Evolutionary conservation across 1,140 invertebrate species (phyloP).

Genomic region (Temnothorax nylanderi): DNA sequence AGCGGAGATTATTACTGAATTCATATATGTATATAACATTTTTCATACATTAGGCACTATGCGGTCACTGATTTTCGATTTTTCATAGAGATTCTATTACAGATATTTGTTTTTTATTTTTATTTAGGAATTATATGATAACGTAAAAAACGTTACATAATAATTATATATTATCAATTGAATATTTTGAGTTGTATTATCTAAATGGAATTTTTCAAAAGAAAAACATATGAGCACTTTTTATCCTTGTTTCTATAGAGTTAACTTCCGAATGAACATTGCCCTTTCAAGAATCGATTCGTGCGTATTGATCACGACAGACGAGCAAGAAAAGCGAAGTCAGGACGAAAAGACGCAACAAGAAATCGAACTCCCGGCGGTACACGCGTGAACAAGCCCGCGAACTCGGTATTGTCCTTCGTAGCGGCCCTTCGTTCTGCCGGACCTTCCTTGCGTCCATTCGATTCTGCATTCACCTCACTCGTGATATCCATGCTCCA

Average conservation of each 20-base stretch:
- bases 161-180: not conserved
- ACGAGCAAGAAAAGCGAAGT: conserved; percentile 16
- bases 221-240: not conserved
- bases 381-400: conserved; percentile 69
- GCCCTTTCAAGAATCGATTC: conserved; percentile 33
- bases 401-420: conserved; percentile 71
- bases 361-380: conserved; percentile 65
- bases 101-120: not conserved
- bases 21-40: not conserved
- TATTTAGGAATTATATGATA: not conserved
- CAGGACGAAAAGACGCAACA: conserved; percentile 38
- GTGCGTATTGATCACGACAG: conserved; percentile 21
- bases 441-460: conserved; percentile 11
- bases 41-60: not conserved
- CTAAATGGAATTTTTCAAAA: not conserved
- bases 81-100: not conserved
- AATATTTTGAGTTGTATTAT: not conserved
- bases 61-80: not conserved
- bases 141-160: not conserved
- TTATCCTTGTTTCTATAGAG: not conserved
- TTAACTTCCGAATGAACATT: conserved; percentile 14
- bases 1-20: not conserved
- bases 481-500: conserved; percentile 32
- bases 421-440: conserved; percentile 27
- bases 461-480: conserved; percentile 1